Percentiles rank a stretch among this genome's conserved stretches.
Evolutionary conservation across 2,888 invertebrate species (phyloP).

Genomic region (Beris chalybata): DNA sequence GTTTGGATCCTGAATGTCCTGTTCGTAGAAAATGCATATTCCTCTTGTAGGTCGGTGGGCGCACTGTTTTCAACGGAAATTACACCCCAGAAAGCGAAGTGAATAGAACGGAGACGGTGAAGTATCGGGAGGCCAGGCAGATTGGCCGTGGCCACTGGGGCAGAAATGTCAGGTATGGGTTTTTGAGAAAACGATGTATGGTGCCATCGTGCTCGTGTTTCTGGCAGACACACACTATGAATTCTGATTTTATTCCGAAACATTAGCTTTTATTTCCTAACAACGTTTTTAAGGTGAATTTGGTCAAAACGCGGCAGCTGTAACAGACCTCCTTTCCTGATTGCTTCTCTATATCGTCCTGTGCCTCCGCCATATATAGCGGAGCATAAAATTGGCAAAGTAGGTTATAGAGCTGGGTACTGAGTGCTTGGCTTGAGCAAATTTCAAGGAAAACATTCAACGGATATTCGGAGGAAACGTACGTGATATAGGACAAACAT

Average conservation of each 20-base stretch:
- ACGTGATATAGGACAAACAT: conserved; percentile 23
- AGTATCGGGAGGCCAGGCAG: conserved; percentile 3
- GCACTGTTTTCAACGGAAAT: conserved; percentile 15
- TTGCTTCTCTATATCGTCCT: too few relatives aligned
- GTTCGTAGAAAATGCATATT: conserved; percentile 17
- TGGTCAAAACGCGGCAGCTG: conserved; percentile 39
- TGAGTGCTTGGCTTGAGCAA: conserved; percentile 3
- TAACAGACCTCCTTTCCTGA: conserved; percentile 20
- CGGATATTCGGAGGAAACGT: conserved; percentile 29
- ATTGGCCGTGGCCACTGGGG: not conserved
- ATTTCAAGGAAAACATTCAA: conserved; percentile 29
- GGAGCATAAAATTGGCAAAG: too few relatives aligned
- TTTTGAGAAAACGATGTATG: conserved; percentile 34
- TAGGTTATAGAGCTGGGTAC: too few relatives aligned
- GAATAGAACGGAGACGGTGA: conserved; percentile 18
- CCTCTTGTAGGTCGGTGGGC: conserved; percentile 14
- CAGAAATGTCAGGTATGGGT: conserved; percentile 16
- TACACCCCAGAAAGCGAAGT: conserved; percentile 19
- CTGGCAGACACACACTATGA: conserved; percentile 38
- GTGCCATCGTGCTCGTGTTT: conserved; percentile 35
- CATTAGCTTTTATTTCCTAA: conserved; percentile 40
- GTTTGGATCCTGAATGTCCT: too few relatives aligned
- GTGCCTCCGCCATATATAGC: too few relatives aligned
- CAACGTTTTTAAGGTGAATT: conserved; percentile 39
- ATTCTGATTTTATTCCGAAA: conserved; percentile 40